phyloP scores from a whole-genome alignment of 2,113 vertebrate genomes.

The Bubo bubo region DNA sequence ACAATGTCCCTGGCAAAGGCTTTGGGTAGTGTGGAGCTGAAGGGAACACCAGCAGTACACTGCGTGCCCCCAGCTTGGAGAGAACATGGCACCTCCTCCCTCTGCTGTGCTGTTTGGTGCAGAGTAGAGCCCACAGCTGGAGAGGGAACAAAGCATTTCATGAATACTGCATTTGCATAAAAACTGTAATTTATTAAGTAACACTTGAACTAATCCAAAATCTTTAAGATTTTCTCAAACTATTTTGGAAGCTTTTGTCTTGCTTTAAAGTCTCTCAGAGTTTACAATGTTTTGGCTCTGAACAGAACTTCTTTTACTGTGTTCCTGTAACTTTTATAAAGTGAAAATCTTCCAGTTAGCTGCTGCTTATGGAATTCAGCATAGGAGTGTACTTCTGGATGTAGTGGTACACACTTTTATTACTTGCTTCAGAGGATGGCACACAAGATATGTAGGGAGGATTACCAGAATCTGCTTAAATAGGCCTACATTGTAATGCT shows the following conservation, averaged over 20 bases:
- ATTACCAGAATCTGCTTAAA: background rate
- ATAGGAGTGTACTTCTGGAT: background rate
- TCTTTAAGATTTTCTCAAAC: background rate
- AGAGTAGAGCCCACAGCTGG: background rate
- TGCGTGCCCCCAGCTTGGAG: background rate
- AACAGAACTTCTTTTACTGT: background rate
- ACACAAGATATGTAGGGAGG: background rate
- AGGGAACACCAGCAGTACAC: background rate
- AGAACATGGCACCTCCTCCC: background rate
- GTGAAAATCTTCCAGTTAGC: background rate
- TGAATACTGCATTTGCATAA: background rate
- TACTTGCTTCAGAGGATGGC: background rate
- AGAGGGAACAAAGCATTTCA: background rate
- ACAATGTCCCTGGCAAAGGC: background rate
- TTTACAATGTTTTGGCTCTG: background rate
- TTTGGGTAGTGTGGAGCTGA: background rate
- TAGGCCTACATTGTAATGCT: background rate
- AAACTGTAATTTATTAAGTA: background rate
- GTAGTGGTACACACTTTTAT: background rate
- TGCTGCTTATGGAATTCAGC: background rate
- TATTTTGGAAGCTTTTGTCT: background rate
- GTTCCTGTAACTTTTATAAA: background rate
- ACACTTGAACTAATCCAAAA: background rate
- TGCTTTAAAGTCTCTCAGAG: background rate
- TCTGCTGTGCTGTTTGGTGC: background rate